A percentile compares a stretch with the other conserved stretches of the same genome.
phyloP scores from a whole-genome alignment of 2,797 vertebrate genomes.

The Sebastes minor region DNA sequence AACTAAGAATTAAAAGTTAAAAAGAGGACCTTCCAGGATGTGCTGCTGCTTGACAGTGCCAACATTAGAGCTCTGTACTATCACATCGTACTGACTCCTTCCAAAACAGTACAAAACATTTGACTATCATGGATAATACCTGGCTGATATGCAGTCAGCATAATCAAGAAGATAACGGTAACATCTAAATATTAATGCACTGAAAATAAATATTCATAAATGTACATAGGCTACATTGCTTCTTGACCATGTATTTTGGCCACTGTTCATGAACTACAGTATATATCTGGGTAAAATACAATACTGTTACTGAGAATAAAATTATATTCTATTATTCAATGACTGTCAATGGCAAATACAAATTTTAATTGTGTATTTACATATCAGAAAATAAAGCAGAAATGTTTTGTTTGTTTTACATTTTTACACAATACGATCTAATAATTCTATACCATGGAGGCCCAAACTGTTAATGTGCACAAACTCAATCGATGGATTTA shows the following conservation, averaged over 20 bases:
- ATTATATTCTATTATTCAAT: neutral
- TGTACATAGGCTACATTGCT: neutral
- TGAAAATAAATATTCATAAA: neutral
- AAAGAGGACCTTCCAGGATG: neutral
- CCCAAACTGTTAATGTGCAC: neutral
- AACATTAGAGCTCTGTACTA: neutral
- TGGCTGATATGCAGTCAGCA: fast-evolving
- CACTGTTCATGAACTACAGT: neutral
- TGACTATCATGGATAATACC: too few species aligned
- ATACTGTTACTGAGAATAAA: neutral
- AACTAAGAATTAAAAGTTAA: neutral
- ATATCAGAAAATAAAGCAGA: neutral
- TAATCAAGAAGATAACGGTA: neutral
- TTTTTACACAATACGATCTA: neutral
- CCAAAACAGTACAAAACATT: too few species aligned
- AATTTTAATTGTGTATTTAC: neutral
- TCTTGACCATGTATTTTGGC: neutral
- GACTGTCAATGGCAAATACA: neutral
- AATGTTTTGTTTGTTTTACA: fast-evolving
- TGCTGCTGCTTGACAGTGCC: neutral
- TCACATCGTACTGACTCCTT: neutral
- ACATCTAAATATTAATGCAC: neutral
- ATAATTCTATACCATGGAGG: neutral
- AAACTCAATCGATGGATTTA: neutral
- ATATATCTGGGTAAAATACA: neutral